Conservation (phyloP, 1,140 invertebrate genomes). For the Coptotermes formosanus region DNA sequence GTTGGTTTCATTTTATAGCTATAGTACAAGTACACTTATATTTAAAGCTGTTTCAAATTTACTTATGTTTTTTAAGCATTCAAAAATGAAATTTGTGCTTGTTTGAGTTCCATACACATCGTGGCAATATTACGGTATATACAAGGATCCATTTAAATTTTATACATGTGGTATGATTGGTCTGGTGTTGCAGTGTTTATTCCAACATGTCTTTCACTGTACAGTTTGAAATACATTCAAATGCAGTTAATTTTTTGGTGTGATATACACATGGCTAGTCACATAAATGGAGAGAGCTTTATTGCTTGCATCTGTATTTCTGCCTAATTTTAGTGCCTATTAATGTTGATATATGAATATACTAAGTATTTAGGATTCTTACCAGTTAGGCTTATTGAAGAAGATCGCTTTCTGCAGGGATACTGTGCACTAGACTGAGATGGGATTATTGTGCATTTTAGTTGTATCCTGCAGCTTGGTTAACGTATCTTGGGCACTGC, state of each 20-base stretch:
- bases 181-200: background rate
- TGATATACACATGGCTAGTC: background rate
- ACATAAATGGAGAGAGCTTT: conserved; percentile 45
- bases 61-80: background rate
- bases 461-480: too few species aligned
- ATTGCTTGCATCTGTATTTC: conserved; percentile 32
- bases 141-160: background rate
- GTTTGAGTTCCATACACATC: background rate
- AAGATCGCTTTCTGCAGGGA: background rate
- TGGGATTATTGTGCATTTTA: too few species aligned
- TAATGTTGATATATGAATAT: conserved; percentile 23
- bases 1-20: background rate
- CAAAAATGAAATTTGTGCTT: background rate
- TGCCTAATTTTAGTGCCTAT: conserved; percentile 34
- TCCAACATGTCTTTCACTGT: background rate
- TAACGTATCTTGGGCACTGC: too few species aligned
- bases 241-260: background rate
- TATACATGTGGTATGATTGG: background rate
- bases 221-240: background rate
- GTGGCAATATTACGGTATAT: background rate
- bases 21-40: background rate
- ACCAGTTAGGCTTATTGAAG: background rate
- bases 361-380: background rate
- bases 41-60: background rate
- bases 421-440: too few species aligned